These are phyloP conservation scores for Notocelia uddmanniana DNA, from an alignment of 2,888 invertebrate genomes.

Conservation along the genomic window DNA sequence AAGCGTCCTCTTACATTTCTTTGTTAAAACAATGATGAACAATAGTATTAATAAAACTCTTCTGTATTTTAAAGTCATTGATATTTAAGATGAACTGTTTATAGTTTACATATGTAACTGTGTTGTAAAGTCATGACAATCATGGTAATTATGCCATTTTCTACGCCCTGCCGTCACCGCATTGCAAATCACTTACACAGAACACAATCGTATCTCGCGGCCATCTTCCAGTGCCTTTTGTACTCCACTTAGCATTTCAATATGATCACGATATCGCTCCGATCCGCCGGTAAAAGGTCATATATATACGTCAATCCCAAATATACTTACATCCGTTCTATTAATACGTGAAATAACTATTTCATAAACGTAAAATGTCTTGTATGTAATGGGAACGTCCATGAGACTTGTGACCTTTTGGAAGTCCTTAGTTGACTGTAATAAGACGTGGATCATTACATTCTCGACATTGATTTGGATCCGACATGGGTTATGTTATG, in stretches of 20 bases:
- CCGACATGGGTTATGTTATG: constrained; percentile 31
- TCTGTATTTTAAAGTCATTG: too few species aligned
- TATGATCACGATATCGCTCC: constrained; percentile 38
- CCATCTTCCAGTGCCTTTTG: constrained; percentile 29
- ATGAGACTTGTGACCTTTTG: constrained; percentile 22
- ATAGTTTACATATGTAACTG: not conserved
- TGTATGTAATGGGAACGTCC: not conserved
- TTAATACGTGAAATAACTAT: not conserved
- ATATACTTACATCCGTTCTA: not conserved
- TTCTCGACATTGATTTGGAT: constrained; percentile 41
- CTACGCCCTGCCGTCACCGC: constrained; percentile 1
- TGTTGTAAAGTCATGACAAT: not conserved
- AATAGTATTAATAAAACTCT: too few species aligned
- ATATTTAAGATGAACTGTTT: too few species aligned
- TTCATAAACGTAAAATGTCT: not conserved
- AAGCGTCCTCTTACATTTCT: too few species aligned
- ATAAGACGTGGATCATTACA: constrained; percentile 39
- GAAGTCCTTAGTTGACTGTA: constrained; percentile 15
- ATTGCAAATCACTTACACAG: constrained; percentile 33
- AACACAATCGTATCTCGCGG: constrained; percentile 33
- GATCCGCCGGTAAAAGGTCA: not conserved
- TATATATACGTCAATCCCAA: constrained; percentile 1
- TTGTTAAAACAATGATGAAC: too few species aligned
- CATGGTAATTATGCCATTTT: constrained; percentile 22
- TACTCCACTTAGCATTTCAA: constrained; percentile 46